phyloP scores from a whole-genome alignment of 2,797 vertebrate species.

The Rhyacichthys aspro region DNA sequence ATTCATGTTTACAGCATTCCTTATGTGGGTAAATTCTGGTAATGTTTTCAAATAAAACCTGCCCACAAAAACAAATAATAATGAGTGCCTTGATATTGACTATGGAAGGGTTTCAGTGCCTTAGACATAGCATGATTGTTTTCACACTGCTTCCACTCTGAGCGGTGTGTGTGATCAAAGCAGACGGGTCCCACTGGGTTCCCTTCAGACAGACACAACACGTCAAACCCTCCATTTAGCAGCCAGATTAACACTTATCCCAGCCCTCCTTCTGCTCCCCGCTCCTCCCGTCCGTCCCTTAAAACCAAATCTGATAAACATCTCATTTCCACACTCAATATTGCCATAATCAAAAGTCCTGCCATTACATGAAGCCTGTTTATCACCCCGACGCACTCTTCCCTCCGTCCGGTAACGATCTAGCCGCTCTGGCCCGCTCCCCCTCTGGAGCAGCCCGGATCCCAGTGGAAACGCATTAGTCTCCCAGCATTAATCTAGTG shows the following conservation, averaged over 20 bases:
- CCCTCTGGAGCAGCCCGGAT: conserved; percentile 25
- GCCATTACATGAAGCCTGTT: conserved; percentile 80
- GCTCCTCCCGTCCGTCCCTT: conserved; percentile 78
- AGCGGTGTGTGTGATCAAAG: conserved; percentile 32
- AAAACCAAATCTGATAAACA: conserved; percentile 85
- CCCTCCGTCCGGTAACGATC: conserved; percentile 41
- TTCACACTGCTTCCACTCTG: neutral
- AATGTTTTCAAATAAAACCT: too few species aligned
- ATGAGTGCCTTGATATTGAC: too few species aligned
- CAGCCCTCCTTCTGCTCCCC: conserved; percentile 67
- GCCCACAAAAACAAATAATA: too few species aligned
- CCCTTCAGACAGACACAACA: conserved; percentile 70
- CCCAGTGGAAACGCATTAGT: conserved; percentile 67
- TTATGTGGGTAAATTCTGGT: too few species aligned
- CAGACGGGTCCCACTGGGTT: conserved; percentile 34
- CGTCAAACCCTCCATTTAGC: conserved; percentile 79
- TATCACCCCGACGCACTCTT: conserved; percentile 81
- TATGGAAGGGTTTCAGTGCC: too few species aligned
- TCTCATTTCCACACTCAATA: conserved; percentile 87
- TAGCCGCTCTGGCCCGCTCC: conserved; percentile 40
- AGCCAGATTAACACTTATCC: conserved; percentile 82
- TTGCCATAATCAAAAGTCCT: conserved; percentile 84
- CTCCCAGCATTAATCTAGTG: conserved; percentile 65
- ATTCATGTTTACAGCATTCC: too few species aligned
- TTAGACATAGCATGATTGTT: too few species aligned